Conservation (phyloP, 30 jellyfish, hydroid and myxozoan species). For the Phacellophora camtschatica region DNA sequence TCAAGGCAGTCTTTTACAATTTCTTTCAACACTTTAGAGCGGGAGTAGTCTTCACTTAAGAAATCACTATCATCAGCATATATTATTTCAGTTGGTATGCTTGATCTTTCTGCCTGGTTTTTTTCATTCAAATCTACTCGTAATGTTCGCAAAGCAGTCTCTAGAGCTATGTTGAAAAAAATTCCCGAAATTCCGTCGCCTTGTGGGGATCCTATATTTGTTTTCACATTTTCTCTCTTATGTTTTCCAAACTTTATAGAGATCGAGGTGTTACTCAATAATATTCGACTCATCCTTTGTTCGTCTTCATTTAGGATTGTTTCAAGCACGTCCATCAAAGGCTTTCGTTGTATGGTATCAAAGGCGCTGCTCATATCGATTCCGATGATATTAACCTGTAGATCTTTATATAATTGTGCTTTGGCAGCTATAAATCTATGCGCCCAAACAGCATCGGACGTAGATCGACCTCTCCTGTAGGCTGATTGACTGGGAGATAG, state of each 20-base stretch:
- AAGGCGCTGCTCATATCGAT: background rate
- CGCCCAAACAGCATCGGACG: slow-evolving; percentile 35
- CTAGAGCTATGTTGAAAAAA: background rate
- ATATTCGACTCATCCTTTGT: background rate
- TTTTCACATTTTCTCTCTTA: background rate
- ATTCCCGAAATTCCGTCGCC: slow-evolving; percentile 16
- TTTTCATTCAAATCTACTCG: slow-evolving; percentile 34
- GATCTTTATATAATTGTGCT: background rate
- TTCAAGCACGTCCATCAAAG: background rate
- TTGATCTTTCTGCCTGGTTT: background rate
- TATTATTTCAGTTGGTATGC: background rate
- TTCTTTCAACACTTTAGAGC: slow-evolving; percentile 24
- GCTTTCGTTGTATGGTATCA: background rate
- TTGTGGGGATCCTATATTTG: slow-evolving; percentile 35
- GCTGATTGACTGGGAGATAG: slow-evolving; percentile 6
- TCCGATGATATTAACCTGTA: background rate
- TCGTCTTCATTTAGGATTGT: background rate
- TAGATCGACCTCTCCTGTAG: background rate
- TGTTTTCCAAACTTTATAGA: background rate
- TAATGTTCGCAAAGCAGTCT: slow-evolving; percentile 18
- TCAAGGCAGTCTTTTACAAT: slow-evolving; percentile 24
- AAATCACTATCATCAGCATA: slow-evolving; percentile 36
- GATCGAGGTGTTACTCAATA: background rate
- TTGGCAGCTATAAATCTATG: slow-evolving; percentile 11
- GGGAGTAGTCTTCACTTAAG: slow-evolving; percentile 22